Percentiles rank a stretch among this genome's conserved stretches.
These are phyloP conservation scores for Columba livia DNA, from an alignment of 2,113 vertebrate genomes.

Conservation along the genomic window DNA sequence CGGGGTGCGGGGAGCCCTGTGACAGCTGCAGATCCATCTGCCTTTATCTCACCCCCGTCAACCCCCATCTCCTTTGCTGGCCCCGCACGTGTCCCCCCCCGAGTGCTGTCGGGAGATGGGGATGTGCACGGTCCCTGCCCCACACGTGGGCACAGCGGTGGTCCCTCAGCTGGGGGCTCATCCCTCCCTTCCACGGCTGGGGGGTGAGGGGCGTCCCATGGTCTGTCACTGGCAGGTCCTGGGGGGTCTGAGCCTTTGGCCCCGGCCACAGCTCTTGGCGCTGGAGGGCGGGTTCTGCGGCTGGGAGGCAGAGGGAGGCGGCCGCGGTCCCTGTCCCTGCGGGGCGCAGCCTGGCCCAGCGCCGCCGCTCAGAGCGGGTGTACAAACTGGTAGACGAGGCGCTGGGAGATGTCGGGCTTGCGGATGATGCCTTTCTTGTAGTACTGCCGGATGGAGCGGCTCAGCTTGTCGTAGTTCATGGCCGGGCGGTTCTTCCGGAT, in stretches of 20 bases:
- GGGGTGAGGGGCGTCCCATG: background rate
- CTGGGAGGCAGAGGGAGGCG: background rate
- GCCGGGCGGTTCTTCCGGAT: conserved; percentile 95
- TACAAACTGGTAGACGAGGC: conserved; percentile 98
- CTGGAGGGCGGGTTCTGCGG: background rate
- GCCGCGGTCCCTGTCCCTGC: background rate
- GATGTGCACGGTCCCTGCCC: background rate
- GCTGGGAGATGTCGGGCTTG: conserved; percentile 95
- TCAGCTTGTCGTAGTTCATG: conserved; percentile 99
- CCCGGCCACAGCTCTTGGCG: background rate
- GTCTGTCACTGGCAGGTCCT: background rate
- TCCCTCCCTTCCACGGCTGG: background rate
- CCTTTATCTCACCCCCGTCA: background rate
- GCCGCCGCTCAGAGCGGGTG: conserved; percentile 84
- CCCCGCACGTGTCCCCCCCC: background rate
- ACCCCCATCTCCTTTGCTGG: rapidly evolving
- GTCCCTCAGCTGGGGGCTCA: background rate
- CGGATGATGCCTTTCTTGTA: conserved; percentile 99
- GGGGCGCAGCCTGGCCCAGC: background rate
- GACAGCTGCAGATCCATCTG: background rate
- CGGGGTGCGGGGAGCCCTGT: rapidly evolving
- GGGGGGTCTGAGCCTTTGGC: background rate
- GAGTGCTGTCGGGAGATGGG: too few relatives aligned
- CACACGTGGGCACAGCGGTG: background rate
- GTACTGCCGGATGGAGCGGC: conserved; percentile 98